phyloP scores from a whole-genome alignment of 2,888 invertebrate genomes.

The Dyspetes luteomarginatus region DNA sequence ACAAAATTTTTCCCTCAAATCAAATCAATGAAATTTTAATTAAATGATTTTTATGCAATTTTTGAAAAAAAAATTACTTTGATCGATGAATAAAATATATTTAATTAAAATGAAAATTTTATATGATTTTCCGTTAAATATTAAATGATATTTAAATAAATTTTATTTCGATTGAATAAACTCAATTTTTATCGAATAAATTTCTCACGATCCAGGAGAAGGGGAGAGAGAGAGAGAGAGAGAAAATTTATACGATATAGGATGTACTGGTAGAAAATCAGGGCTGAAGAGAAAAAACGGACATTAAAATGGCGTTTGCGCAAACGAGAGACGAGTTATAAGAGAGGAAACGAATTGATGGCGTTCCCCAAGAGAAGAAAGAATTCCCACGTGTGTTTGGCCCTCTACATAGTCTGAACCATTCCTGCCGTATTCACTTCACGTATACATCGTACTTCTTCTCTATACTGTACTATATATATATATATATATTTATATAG shows the following conservation, averaged over 20 bases:
- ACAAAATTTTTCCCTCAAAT: not conserved
- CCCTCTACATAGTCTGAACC: conserved; percentile 35
- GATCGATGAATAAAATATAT: not conserved
- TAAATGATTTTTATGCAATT: no score
- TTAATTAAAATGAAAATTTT: not conserved
- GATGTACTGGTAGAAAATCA: not conserved
- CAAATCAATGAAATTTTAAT: no score
- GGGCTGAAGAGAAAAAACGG: not conserved
- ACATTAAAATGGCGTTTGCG: not conserved
- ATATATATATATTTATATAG: not conserved
- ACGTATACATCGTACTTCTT: conserved; percentile 50
- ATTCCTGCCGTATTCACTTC: conserved; percentile 58
- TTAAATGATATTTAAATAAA: not conserved
- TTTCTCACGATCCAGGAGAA: not conserved
- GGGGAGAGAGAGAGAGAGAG: not conserved
- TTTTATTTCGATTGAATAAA: not conserved
- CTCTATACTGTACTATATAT: not conserved
- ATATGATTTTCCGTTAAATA: not conserved
- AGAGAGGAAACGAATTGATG: conserved; percentile 56
- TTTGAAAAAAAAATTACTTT: no score
- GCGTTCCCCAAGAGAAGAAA: conserved; percentile 58
- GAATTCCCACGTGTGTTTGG: conserved; percentile 17
- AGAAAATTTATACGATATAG: not conserved
- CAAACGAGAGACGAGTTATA: not conserved
- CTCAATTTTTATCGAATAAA: not conserved